phyloP scores from a whole-genome alignment of 2,797 vertebrate genomes.

The Myiotriccus ornatus region DNA sequence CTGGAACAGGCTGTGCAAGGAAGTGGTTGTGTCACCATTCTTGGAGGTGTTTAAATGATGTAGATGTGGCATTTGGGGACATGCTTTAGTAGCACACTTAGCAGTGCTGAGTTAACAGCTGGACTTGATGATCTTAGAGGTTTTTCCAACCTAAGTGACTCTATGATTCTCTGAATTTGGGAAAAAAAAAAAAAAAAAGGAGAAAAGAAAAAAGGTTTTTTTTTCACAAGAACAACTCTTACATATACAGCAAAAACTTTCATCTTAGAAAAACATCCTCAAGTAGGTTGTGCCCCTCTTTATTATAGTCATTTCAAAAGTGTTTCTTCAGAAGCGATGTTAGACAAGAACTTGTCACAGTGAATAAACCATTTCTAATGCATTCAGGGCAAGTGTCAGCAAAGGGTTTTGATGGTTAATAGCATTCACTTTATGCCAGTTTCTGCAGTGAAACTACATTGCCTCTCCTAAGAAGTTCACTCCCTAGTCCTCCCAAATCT shows the following conservation, averaged over 20 bases:
- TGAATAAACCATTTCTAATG: not conserved
- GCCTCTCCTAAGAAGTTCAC: not conserved
- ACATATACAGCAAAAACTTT: not conserved
- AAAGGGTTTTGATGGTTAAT: not conserved
- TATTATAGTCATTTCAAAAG: not conserved
- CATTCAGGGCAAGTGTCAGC: not conserved
- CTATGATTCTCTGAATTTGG: not conserved
- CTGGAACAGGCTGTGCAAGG: not conserved
- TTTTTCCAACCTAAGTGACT: not conserved
- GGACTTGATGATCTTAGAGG: not conserved
- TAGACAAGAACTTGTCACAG: not conserved
- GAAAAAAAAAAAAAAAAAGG: not conserved
- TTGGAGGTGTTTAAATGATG: not conserved
- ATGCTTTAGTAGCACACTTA: not conserved
- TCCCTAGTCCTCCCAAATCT: not conserved
- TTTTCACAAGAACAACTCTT: not conserved
- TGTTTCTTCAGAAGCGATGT: not conserved
- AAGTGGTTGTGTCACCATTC: not conserved
- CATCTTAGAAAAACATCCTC: not conserved
- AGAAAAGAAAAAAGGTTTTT: not conserved
- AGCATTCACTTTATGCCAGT: not conserved
- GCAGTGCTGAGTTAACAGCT: not conserved
- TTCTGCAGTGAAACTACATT: not conserved
- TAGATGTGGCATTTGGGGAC: fast-evolving
- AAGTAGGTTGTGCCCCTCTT: not conserved